Percentiles rank a stretch among this genome's conserved stretches.
phyloP scores from a whole-genome alignment of 2,113 vertebrate genomes.

The Myodes glareolus region DNA sequence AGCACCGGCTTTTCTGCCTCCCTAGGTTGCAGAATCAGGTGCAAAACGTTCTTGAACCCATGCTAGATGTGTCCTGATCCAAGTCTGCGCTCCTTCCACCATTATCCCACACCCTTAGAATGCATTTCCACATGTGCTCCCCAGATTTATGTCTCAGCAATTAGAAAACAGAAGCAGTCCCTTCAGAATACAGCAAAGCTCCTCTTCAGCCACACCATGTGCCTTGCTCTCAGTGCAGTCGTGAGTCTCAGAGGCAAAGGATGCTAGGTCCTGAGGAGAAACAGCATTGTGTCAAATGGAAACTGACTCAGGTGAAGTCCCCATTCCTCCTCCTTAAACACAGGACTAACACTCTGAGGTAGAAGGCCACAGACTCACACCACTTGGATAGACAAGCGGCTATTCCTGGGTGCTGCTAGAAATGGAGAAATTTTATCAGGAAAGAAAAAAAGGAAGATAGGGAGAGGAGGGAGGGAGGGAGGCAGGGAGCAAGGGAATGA shows the following conservation, averaged over 20 bases:
- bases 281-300: too few species aligned
- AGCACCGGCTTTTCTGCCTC: neutral
- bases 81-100: neutral
- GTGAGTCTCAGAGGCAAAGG: neutral
- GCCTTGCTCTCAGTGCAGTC: neutral
- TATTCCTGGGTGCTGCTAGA: neutral
- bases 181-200: neutral
- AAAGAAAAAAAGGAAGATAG: neutral
- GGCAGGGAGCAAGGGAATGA: too few species aligned
- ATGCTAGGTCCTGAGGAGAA: neutral
- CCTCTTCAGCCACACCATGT: neutral
- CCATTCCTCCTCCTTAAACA: too few species aligned
- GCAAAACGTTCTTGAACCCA: neutral
- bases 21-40: too few species aligned
- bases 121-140: neutral
- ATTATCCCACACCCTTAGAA: neutral
- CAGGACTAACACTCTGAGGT: neutral
- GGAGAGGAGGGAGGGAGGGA: too few species aligned
- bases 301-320: neutral
- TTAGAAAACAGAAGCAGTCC: neutral
- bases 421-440: neutral
- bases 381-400: neutral
- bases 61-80: neutral
- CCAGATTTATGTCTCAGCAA: neutral
- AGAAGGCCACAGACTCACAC: neutral